Conservation (phyloP, 30 jellyfish, hydroid and myxozoan species). For the Catostylus mosaicus region DNA sequence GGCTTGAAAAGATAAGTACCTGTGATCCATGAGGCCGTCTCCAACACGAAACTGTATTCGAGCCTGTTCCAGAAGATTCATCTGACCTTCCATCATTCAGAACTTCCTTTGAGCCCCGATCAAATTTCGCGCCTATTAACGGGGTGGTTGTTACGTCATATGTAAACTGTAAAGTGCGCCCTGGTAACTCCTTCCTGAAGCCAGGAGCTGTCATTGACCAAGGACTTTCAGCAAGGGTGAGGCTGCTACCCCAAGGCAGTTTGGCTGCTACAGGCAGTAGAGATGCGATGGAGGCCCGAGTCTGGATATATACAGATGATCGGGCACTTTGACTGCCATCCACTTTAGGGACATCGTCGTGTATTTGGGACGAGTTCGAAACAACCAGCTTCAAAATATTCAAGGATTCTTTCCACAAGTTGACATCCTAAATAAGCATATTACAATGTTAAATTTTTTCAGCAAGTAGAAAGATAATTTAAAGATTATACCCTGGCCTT, state of each 20-base stretch:
- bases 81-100: slow-evolving; percentile 61
- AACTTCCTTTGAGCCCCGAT: slow-evolving; percentile 66
- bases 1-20: slow-evolving; percentile 39
- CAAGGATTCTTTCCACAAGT: slow-evolving; percentile 96
- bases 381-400: slow-evolving; percentile 94
- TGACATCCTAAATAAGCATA: slow-evolving; percentile 72
- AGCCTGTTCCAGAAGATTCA: slow-evolving; percentile 47
- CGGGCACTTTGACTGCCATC: slow-evolving; percentile 48
- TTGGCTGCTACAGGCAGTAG: slow-evolving; percentile 86
- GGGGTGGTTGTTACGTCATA: slow-evolving; percentile 97
- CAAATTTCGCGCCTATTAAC: slow-evolving; percentile 90
- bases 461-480: neutral
- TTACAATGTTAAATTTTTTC: neutral
- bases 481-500: too few relatives aligned
- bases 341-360: slow-evolving; percentile 61
- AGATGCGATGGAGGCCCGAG: slow-evolving; percentile 97
- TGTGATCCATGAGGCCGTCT: slow-evolving; percentile 98
- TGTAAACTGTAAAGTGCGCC: slow-evolving; percentile 97
- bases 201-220: slow-evolving; percentile 84
- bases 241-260: slow-evolving; percentile 94
- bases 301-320: slow-evolving; percentile 88
- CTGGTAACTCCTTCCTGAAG: slow-evolving; percentile 93
- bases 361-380: slow-evolving; percentile 97
- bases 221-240: slow-evolving; percentile 85
- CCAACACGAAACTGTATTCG: slow-evolving; percentile 87